Conservation (phyloP, 2,888 invertebrate genomes). For the Cremastobaeus sp. region DNA sequence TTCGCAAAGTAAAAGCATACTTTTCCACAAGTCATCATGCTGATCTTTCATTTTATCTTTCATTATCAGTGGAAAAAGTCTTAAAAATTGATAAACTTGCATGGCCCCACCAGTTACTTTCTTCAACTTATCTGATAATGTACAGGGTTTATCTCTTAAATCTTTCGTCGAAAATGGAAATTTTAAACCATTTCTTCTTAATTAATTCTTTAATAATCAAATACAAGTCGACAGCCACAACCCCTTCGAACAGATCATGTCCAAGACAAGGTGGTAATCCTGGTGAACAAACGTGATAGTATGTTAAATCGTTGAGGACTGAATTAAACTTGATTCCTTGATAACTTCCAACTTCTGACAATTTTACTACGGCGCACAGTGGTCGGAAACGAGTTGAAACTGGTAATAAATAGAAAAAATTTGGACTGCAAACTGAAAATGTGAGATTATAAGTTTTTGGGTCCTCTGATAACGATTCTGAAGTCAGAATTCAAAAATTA, state of each 20-base stretch:
- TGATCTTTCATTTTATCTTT: constrained; percentile 43
- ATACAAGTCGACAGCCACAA: constrained; percentile 49
- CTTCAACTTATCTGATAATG: not conserved
- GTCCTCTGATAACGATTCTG: no score
- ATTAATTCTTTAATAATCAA: constrained; percentile 48
- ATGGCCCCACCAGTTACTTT: constrained; percentile 48
- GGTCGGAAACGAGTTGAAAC: no score
- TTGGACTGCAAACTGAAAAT: no score
- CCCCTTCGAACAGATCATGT: constrained; percentile 57
- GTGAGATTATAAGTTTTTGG: no score
- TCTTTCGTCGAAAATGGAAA: constrained; percentile 46
- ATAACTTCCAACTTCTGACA: no score
- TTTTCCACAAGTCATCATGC: constrained; percentile 53
- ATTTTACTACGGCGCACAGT: no score
- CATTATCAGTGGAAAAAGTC: constrained; percentile 57
- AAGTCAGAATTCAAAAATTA: no score
- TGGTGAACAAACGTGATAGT: constrained; percentile 56
- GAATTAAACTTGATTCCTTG: constrained; percentile 60
- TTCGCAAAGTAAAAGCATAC: constrained; percentile 54
- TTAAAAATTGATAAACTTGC: constrained; percentile 53
- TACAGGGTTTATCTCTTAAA: constrained; percentile 10
- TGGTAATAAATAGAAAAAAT: no score
- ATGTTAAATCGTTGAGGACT: constrained; percentile 44
- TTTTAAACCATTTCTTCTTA: constrained; percentile 34
- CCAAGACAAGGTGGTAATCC: constrained; percentile 60